phyloP scores from a whole-genome alignment of 2,113 vertebrate species.

The Willisornis vidua region DNA sequence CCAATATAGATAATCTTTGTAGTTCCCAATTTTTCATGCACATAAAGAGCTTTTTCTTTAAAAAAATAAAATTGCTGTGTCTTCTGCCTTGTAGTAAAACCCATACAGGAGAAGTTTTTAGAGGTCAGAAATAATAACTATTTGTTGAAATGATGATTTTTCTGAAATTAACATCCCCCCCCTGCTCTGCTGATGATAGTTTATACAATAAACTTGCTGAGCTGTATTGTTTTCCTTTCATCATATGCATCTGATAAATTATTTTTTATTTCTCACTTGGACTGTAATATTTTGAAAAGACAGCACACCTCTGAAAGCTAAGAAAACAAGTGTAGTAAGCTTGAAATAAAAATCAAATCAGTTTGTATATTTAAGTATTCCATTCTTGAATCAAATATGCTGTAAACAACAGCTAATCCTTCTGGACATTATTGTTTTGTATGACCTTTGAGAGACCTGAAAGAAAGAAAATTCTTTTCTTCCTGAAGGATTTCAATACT shows the following conservation, averaged over 20 bases:
- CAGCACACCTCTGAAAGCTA: neutral
- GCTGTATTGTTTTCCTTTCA: neutral
- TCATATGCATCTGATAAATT: neutral
- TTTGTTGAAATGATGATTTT: neutral
- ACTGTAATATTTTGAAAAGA: neutral
- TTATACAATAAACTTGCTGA: neutral
- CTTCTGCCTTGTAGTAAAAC: neutral
- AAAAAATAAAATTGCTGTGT: neutral
- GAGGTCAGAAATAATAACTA: neutral
- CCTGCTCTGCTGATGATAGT: accelerated
- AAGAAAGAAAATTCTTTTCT: neutral
- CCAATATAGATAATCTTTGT: neutral
- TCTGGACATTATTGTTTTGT: neutral
- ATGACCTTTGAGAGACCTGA: neutral
- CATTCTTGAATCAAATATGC: neutral
- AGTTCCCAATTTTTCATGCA: neutral
- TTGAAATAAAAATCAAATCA: neutral
- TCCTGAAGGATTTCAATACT: neutral
- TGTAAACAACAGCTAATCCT: neutral
- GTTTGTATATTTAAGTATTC: neutral
- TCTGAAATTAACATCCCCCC: neutral
- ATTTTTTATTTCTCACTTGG: neutral
- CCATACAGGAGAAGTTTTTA: neutral
- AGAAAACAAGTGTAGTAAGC: neutral
- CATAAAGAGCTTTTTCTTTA: neutral